Conservation (phyloP, 1,140 invertebrate species). For the Hirudo medicinalis region DNA sequence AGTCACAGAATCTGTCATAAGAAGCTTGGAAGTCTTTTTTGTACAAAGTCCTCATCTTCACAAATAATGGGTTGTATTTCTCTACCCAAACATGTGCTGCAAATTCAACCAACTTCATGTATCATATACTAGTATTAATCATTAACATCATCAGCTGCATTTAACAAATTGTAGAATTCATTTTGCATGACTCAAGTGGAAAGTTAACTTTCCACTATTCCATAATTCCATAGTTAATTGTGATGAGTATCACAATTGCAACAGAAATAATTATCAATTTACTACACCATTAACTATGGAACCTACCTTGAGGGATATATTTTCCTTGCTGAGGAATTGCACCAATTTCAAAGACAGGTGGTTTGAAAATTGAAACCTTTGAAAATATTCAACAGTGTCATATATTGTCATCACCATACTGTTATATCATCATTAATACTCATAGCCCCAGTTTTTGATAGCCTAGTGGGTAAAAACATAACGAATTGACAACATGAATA, state of each 20-base stretch:
- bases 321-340: slow-evolving; percentile 80
- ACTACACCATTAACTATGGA: too few species aligned
- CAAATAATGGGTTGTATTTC: slow-evolving; percentile 84
- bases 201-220: too few species aligned
- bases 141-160: too few species aligned
- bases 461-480: too few species aligned
- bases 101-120: neutral
- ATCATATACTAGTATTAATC: too few species aligned
- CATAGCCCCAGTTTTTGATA: too few species aligned
- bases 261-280: neutral
- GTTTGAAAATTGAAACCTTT: slow-evolving; percentile 60
- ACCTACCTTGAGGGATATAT: slow-evolving; percentile 64
- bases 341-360: slow-evolving; percentile 61
- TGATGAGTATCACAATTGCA: too few species aligned
- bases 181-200: neutral
- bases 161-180: too few species aligned
- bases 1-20: slow-evolving; percentile 65
- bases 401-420: too few species aligned
- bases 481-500: too few species aligned
- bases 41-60: slow-evolving; percentile 75
- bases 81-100: slow-evolving; percentile 61
- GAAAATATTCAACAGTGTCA: neutral
- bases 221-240: too few species aligned
- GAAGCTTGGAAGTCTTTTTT: slow-evolving; percentile 81
- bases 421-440: too few species aligned